Evolutionary conservation across 2,113 vertebrate species (phyloP).

Genomic region (Xiphophorus hellerii): DNA sequence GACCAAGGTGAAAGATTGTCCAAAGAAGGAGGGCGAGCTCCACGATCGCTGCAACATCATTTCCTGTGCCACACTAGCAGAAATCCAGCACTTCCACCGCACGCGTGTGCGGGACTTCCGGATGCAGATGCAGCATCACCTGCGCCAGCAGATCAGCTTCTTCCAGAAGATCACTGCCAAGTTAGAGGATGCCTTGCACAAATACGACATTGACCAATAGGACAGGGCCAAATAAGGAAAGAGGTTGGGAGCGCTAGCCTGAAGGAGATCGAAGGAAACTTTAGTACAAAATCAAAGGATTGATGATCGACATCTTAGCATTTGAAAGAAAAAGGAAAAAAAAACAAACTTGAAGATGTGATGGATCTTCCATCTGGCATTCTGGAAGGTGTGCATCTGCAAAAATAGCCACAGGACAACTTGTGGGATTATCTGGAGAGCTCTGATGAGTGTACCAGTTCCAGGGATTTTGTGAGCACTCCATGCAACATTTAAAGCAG

Average conservation of each 20-base stretch:
- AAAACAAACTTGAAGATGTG: neutral
- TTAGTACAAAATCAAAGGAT: slow-evolving; percentile 8
- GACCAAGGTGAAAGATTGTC: slow-evolving; percentile 96
- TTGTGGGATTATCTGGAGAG: slow-evolving; percentile 37
- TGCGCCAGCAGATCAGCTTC: slow-evolving; percentile 95
- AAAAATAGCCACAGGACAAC: slow-evolving; percentile 34
- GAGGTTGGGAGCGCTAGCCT: neutral
- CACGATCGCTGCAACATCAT: slow-evolving; percentile 97
- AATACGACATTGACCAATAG: slow-evolving; percentile 88
- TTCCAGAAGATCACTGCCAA: slow-evolving; percentile 97
- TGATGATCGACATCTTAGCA: slow-evolving; percentile 14
- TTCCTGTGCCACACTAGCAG: slow-evolving; percentile 94
- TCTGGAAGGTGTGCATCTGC: slow-evolving; percentile 14
- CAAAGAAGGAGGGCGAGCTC: slow-evolving; percentile 89
- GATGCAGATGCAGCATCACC: slow-evolving; percentile 95
- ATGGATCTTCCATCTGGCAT: slow-evolving; percentile 1
- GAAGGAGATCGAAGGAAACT: neutral
- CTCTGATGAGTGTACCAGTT: slow-evolving; percentile 63
- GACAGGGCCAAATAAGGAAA: neutral
- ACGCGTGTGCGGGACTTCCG: slow-evolving; percentile 95
- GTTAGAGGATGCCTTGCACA: slow-evolving; percentile 92
- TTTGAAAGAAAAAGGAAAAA: slow-evolving; percentile 15
- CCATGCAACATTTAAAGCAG: slow-evolving; percentile 56
- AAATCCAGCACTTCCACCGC: slow-evolving; percentile 98
- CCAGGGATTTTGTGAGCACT: slow-evolving; percentile 46